Conservation (phyloP, 2,113 vertebrate species). For the Lota lota region DNA sequence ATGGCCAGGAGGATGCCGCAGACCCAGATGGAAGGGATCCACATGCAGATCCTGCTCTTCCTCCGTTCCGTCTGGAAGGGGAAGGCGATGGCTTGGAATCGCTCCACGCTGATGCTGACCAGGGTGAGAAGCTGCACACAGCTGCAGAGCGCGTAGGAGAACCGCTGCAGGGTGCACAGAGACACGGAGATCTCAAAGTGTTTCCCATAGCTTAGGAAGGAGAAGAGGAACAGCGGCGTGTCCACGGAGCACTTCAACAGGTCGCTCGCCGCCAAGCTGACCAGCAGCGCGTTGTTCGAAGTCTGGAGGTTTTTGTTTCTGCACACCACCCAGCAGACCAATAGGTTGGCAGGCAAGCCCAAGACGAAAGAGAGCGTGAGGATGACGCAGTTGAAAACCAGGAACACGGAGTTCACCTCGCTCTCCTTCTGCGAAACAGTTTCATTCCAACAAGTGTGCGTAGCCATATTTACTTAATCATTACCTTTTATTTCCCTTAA, state of each 20-base stretch:
- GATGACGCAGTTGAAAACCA: constrained; percentile 48
- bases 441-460: constrained; percentile 17
- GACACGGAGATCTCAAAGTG: constrained; percentile 15
- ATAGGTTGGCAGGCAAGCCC: constrained; percentile 55
- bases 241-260: constrained; percentile 58
- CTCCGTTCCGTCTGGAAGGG: constrained; percentile 49
- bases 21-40: constrained; percentile 53
- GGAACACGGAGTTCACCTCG: not conserved
- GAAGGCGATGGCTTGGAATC: constrained; percentile 57
- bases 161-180: constrained; percentile 55
- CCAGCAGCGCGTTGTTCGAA: constrained; percentile 53
- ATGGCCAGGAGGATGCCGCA: constrained; percentile 38
- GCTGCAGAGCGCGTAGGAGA: constrained; percentile 62
- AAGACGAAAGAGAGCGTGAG: constrained; percentile 32
- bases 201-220: constrained; percentile 25
- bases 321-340: constrained; percentile 58
- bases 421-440: not conserved
- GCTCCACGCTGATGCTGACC: constrained; percentile 64
- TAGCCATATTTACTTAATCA: constrained; percentile 16
- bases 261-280: constrained; percentile 56
- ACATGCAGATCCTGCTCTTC: constrained; percentile 39
- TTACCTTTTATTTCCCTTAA: not conserved
- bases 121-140: constrained; percentile 63
- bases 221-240: constrained; percentile 52
- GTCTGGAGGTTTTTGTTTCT: constrained; percentile 57